Evolutionary conservation across 1,140 invertebrate genomes (phyloP), one percentile per base, ranked within the genome.

Genomic region (Sesamia nonagrioides): DNA sequence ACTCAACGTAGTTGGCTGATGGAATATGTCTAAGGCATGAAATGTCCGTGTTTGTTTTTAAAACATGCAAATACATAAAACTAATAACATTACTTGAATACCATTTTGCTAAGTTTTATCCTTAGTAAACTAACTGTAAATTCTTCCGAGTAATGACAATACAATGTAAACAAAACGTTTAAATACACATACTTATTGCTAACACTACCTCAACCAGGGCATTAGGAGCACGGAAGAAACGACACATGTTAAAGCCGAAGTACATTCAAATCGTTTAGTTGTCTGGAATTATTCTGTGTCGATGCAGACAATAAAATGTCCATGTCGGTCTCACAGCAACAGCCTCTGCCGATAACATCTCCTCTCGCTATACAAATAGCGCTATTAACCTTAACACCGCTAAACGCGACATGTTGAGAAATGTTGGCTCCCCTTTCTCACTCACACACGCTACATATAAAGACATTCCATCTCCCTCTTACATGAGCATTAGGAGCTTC

Each of bases 381-480:
- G 86, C 88, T 85, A 89, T 92, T 90, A 89, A 90, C 85, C 90
- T 90, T 88, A 90, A 89, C 88, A 89, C 88, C 84, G 80, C 74
- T 81, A 83, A 86, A 81, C 78, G 84, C 82, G 84, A 85, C 86
- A 83, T 86, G 71, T 79, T 66, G 76, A 77, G 79, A 73, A 85
- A 78, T 78, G 77, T 66, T 80, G 78, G 21, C 45, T 21, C 6
- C 11, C 66, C 77, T 9, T 2, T 84, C 78, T 56, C 83, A 7
- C 40, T 84, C 81, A 40, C 79, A 54, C 85, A 48, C 9, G 8
- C 17, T 33, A n/a, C n/a, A n/a, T n/a, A 6, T 27, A n/a, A 18
- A 42, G 13, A 11, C 54, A 7, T 6, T 11, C 45, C 18, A 40
- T 84, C 77, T 72, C 58, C 4, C 33, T 80, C 77, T 27, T 56